phyloP scores from a whole-genome alignment of 2,888 invertebrate species.

The Synanthedon vespiformis region DNA sequence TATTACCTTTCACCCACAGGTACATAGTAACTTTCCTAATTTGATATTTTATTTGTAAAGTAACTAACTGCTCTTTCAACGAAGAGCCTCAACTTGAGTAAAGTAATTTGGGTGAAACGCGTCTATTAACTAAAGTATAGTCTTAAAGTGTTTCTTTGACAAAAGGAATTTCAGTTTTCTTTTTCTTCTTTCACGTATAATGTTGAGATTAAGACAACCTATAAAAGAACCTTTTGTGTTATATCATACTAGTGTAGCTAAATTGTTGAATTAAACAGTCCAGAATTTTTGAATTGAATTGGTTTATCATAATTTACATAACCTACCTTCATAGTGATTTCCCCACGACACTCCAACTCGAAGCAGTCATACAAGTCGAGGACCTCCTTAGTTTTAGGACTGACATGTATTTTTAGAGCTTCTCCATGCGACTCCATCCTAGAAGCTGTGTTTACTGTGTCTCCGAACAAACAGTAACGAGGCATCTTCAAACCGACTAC shows the following conservation, averaged over 20 bases:
- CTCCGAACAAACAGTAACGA: conserved; percentile 91
- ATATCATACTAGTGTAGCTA: too few relatives aligned
- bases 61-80: neutral
- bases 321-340: conserved; percentile 89
- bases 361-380: conserved; percentile 89
- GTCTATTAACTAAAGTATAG: too few relatives aligned
- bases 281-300: too few relatives aligned
- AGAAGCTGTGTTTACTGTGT: conserved; percentile 92
- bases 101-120: neutral
- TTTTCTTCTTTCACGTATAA: too few relatives aligned
- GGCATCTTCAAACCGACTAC: conserved; percentile 96
- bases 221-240: too few relatives aligned
- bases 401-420: conserved; percentile 92
- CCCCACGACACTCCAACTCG: conserved; percentile 84
- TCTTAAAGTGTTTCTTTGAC: too few relatives aligned
- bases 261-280: too few relatives aligned
- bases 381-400: conserved; percentile 86
- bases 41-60: neutral
- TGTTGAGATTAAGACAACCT: too few relatives aligned
- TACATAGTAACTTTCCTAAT: too few relatives aligned
- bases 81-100: neutral
- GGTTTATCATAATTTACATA: too few relatives aligned
- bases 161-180: too few relatives aligned
- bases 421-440: conserved; percentile 93
- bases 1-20: too few relatives aligned